Base-by-base conservation (phyloP, 2,797 vertebrate genomes). In the Gadopsis bispinosus region DNA sequence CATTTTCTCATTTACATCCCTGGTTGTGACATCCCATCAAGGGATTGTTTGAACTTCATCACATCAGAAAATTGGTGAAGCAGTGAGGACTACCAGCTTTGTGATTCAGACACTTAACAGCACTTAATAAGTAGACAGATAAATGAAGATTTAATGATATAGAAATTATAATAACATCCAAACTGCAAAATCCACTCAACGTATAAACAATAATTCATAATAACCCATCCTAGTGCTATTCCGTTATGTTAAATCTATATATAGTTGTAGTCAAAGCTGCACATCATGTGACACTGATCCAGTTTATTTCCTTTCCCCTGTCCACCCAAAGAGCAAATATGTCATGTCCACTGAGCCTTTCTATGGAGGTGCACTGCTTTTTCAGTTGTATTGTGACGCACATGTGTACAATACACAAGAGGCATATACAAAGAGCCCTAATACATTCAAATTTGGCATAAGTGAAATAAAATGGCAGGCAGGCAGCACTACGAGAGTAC, bases 401-500 rank as follows among this genome's bases (percentile, higher is more conserved):
- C 29, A 61, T 60, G 35, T 50, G 4, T 71, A 77, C 53, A 59
- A 73, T 14, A 55, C 47, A n/a, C 35, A 51, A 63, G 59, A 66
- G 35, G 55, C 70, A 43, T 17, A 22, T 37, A 37, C 33, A 83
- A 75, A 58, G 62, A 59, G 45, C 11, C 37, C 16, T n/a, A 60
- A 73, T 17, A 3, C 48, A 73, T 59, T 64, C 16, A 3, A 75
- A 88, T 83, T 81, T 79, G 83, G 51, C 53, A 13, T 54, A 81
- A 83, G 67, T 81, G 82, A 78, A 73, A 74, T 73, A 63, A 75
- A 84, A 88, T 26, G 7, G 65, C 72, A 43, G 73, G 71, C 69
- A 51, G 87, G 75, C 53, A 12, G 67, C 78, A 41, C 54, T 11
- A 68, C 19, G 7, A 47, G 51, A 69, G 63, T 63, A 65, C 54